A percentile compares a stretch with the other conserved stretches of the same genome.
Evolutionary conservation across 1,140 invertebrate genomes (phyloP).

Genomic region (Scaptomyza montana): DNA sequence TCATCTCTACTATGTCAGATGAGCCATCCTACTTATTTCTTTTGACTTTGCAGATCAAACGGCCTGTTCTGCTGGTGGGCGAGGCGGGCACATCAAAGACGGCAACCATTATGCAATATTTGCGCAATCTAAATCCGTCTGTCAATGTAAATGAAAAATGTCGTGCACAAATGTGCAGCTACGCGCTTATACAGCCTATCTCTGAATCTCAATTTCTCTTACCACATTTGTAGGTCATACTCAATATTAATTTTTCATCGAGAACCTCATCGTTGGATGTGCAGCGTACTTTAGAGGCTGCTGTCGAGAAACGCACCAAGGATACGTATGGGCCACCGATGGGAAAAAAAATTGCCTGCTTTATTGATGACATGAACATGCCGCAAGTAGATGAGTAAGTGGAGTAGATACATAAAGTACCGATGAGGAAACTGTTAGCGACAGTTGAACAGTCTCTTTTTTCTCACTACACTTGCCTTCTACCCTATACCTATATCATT

Average conservation of each 20-base stretch:
- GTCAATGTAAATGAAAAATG: conserved; percentile 87
- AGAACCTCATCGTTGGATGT: conserved; percentile 94
- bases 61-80: conserved; percentile 92
- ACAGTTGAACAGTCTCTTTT: no score
- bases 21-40: neutral
- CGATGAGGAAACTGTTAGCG: conserved; percentile 2
- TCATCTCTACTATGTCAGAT: neutral
- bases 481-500: no score
- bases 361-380: conserved; percentile 98
- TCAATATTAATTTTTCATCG: conserved; percentile 95
- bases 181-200: conserved; percentile 42
- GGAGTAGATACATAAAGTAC: conserved; percentile 25
- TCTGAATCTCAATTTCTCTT: neutral
- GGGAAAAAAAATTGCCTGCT: conserved; percentile 93
- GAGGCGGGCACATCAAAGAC: conserved; percentile 96
- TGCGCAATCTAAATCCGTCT: conserved; percentile 88
- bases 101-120: conserved; percentile 92
- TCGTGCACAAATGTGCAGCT: conserved; percentile 61
- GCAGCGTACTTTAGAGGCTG: conserved; percentile 93
- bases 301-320: conserved; percentile 94
- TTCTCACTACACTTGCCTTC: neutral
- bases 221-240: conserved; percentile 85
- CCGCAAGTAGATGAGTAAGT: conserved; percentile 88
- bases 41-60: conserved; percentile 85
- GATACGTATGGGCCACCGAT: conserved; percentile 93